These are phyloP conservation scores for Leptobrachium ailaonicum DNA, from an alignment of 2,113 vertebrate genomes.

Conservation along the genomic window DNA sequence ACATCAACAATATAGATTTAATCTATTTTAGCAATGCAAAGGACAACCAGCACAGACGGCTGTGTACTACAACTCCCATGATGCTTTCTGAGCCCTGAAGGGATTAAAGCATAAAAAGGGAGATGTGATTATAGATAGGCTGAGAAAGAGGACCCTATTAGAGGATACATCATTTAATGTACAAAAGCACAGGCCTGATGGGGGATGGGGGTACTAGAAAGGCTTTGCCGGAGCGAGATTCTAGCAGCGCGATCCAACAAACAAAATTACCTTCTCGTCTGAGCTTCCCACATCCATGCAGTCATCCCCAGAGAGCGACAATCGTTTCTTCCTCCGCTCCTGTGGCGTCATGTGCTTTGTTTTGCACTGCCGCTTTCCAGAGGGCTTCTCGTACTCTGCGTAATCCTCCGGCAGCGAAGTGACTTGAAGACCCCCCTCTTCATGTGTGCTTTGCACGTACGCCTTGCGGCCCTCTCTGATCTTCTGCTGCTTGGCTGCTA, in stretches of 20 bases:
- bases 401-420: slow-evolving; percentile 83
- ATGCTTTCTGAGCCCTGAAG: too few species aligned
- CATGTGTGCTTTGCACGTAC: slow-evolving; percentile 74
- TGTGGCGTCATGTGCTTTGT: slow-evolving; percentile 93
- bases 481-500: slow-evolving; percentile 84
- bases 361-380: slow-evolving; percentile 97
- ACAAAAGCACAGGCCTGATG: too few species aligned
- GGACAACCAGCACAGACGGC: too few species aligned
- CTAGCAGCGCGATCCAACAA: not conserved
- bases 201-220: too few species aligned
- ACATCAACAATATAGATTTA: too few species aligned
- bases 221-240: too few species aligned
- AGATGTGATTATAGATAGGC: too few species aligned
- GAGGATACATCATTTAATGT: too few species aligned
- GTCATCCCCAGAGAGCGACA: slow-evolving; percentile 67
- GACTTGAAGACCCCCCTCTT: slow-evolving; percentile 74
- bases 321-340: slow-evolving; percentile 74
- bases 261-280: slow-evolving; percentile 73
- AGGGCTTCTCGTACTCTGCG: slow-evolving; percentile 90
- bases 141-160: too few species aligned
- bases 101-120: too few species aligned
- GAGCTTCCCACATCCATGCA: slow-evolving; percentile 71
- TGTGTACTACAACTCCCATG: too few species aligned
- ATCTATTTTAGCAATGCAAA: too few species aligned
- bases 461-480: slow-evolving; percentile 84